Evolutionary conservation across 2,888 invertebrate species (phyloP).

Genomic region (Sarcophaga variegata): DNA sequence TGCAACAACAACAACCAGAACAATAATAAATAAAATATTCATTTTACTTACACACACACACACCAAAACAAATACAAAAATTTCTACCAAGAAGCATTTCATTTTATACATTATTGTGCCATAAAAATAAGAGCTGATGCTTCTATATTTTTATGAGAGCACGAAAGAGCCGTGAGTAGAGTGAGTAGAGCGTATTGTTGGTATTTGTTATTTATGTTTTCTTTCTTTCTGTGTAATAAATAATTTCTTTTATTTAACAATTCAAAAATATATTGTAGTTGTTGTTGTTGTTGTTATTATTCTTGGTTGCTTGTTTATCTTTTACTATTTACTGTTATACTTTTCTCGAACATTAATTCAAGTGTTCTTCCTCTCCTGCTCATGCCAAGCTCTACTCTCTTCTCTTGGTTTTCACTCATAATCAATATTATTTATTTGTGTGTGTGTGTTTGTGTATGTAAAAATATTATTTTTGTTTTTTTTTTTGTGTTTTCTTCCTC

Average conservation of each 20-base stretch:
- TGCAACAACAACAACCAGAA: neutral
- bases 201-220: neutral
- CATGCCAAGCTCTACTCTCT: neutral
- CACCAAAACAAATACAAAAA: too few species aligned
- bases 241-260: slow-evolving; percentile 51
- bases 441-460: slow-evolving; percentile 29
- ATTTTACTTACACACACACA: neutral
- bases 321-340: slow-evolving; percentile 22
- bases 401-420: slow-evolving; percentile 4
- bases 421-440: slow-evolving; percentile 50
- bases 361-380: neutral
- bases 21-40: slow-evolving; percentile 6
- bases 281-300: neutral
- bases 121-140: neutral
- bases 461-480: slow-evolving; percentile 18
- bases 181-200: neutral
- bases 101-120: neutral
- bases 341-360: slow-evolving; percentile 3
- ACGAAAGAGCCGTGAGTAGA: neutral
- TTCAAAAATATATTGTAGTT: slow-evolving; percentile 11
- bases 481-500: slow-evolving; percentile 9
- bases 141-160: neutral
- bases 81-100: neutral
- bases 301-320: slow-evolving; percentile 32
- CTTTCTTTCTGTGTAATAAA: slow-evolving; percentile 24